Evolutionary conservation across 2,888 invertebrate genomes (phyloP).

Genomic region (Lasioglossum morio): DNA sequence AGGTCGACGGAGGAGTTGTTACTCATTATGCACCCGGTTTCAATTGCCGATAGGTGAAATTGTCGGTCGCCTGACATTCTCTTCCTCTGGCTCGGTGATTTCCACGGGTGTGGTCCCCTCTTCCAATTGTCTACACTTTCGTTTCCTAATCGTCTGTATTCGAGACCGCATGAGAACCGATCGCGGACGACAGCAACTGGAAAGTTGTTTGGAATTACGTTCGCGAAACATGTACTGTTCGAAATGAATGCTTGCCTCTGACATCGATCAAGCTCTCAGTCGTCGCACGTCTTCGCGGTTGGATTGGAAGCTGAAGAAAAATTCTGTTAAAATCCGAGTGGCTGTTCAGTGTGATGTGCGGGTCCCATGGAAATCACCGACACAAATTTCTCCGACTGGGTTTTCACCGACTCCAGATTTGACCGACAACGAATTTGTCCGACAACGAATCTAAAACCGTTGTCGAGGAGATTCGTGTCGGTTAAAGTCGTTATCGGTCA

Average conservation of each 20-base stretch:
- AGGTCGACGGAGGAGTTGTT: slow-evolving; percentile 53
- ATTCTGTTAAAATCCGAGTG: neutral
- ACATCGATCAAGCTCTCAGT: neutral
- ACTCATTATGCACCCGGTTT: slow-evolving; percentile 46
- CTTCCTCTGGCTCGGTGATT: slow-evolving; percentile 26
- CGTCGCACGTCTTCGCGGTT: neutral
- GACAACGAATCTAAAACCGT: too few species aligned
- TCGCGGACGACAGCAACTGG: neutral
- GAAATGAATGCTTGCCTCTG: neutral
- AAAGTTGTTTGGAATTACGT: neutral
- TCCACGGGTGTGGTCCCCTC: slow-evolving; percentile 44
- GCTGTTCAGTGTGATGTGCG: neutral
- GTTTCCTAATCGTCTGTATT: slow-evolving; percentile 5
- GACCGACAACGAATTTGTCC: too few species aligned
- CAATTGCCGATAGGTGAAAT: slow-evolving; percentile 49
- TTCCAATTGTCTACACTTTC: neutral
- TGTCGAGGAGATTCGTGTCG: too few species aligned
- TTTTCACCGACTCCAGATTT: too few species aligned
- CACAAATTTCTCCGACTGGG: too few species aligned
- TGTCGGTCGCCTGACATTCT: slow-evolving; percentile 40
- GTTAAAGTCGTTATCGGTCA: too few species aligned
- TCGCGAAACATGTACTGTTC: neutral
- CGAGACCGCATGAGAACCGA: neutral
- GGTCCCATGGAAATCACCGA: too few species aligned
- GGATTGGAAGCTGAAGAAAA: neutral